These are phyloP conservation scores for Pseudochirops cupreus DNA, from an alignment of 2,797 vertebrate species.

Conservation along the genomic window DNA sequence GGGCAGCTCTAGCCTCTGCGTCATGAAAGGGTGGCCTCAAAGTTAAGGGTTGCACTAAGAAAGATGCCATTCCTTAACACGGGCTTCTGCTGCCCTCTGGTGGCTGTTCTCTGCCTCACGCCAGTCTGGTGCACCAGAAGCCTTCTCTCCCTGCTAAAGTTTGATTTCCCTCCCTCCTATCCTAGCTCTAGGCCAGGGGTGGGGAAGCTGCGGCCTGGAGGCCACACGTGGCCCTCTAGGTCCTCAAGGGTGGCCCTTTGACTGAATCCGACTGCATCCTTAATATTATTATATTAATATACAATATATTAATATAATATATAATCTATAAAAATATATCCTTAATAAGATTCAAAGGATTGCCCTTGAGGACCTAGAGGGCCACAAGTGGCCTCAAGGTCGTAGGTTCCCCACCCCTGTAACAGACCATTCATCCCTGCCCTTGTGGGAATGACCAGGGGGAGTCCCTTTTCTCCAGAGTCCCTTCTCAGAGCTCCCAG, in stretches of 20 bases:
- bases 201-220: too few species aligned
- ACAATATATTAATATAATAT: too few species aligned
- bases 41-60: background rate
- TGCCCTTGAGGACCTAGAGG: background rate
- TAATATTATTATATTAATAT: too few species aligned
- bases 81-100: conserved; percentile 65
- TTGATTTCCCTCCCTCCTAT: background rate
- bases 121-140: background rate
- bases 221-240: too few species aligned
- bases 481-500: background rate
- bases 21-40: background rate
- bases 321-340: too few species aligned
- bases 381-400: background rate
- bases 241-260: too few species aligned
- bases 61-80: background rate
- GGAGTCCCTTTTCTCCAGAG: background rate
- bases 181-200: too few species aligned
- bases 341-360: too few species aligned
- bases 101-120: conserved; percentile 22
- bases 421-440: background rate
- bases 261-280: too few species aligned
- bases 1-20: background rate
- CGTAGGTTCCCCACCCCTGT: background rate
- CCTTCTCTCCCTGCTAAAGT: background rate
- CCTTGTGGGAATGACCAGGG: background rate